Base-by-base conservation (phyloP, 53 echinoderm and acorn worm genomes). In the Echinometra lucunter region DNA sequence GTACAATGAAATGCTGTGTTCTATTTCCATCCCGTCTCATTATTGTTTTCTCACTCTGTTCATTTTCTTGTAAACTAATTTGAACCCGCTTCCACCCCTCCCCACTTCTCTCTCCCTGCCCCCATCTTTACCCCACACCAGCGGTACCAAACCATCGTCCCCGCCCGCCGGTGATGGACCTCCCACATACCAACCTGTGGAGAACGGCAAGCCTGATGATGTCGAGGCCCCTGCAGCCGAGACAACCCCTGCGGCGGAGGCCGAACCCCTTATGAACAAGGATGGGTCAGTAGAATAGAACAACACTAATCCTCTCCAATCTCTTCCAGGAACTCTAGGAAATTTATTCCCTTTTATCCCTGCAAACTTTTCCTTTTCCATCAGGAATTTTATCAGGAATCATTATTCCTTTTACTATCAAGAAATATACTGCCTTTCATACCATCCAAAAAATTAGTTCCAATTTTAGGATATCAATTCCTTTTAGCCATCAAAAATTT, bases 221-320 rank as follows among this genome's bases (percentile, higher is more conserved):
- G 80, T 78, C 1, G 93, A 53, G 93, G 53, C 56, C 17, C 27
- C 85, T 0, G 37, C 53, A 56, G 16, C 37, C 34, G 47, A 74
- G 28, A 66, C 44, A n/a, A 63, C 58, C 58, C 90, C 90, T 16
- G 47, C 88, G 40, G 89, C 88, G 19, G 95, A 95, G 93, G 90
- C 78, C 44, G 95, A 95, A n/a, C 90, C 95, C 37, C 95, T 95
- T 11, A 82, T 95, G 95, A 94, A 83, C 44, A 91, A 91, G 37
- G 95, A 95, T 7, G 95, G 95, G 94, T 94, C 94, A 94, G 94
- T 94, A 94, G 85, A 49, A 12, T 74, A 92, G 92, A 30, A 66
- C 3, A 25, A 28, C 23, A 69, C 70, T 91, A 91, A 91, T 34
- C 7, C 58, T 25, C 7, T 90, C 37, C 1, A 45, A 49, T 85